phyloP scores from a whole-genome alignment of 2,888 invertebrate species.

The Esperia sulphurella region DNA sequence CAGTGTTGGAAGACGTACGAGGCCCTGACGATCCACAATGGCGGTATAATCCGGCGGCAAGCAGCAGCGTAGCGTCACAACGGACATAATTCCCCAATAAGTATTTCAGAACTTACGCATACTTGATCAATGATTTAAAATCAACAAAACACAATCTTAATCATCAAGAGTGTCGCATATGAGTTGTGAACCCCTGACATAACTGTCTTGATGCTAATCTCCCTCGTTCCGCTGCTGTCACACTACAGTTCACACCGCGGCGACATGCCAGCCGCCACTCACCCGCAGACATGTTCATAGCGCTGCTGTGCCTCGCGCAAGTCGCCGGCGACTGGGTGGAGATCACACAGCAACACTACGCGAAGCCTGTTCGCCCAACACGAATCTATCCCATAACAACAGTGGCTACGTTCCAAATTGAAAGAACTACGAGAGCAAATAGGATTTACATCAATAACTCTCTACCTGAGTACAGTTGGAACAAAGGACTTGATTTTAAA shows the following conservation, averaged over 20 bases:
- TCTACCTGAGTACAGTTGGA: constrained; percentile 24
- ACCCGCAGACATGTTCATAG: constrained; percentile 29
- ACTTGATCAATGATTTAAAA: no score
- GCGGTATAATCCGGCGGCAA: no score
- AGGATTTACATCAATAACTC: constrained; percentile 39
- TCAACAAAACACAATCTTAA: no score
- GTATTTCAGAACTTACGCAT: no score
- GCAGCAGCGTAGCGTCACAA: no score
- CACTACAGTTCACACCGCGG: constrained; percentile 36
- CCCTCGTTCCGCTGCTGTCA: constrained; percentile 22
- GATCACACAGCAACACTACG: constrained; percentile 60
- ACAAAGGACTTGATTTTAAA: constrained; percentile 4
- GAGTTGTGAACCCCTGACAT: constrained; percentile 35
- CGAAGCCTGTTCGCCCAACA: constrained; percentile 30
- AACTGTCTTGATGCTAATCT: constrained; percentile 25
- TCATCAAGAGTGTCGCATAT: neutral
- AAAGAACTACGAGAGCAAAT: constrained; percentile 21
- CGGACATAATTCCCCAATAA: no score
- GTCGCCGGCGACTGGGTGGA: constrained; percentile 61
- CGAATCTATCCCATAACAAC: constrained; percentile 14
- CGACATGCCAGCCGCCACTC: constrained; percentile 15
- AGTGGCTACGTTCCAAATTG: neutral
- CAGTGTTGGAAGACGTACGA: no score
- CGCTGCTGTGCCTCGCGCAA: constrained; percentile 32
- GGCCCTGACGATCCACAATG: no score